Evolutionary conservation across 2,113 vertebrate genomes (phyloP).

Genomic region (Mirounga angustirostris): DNA sequence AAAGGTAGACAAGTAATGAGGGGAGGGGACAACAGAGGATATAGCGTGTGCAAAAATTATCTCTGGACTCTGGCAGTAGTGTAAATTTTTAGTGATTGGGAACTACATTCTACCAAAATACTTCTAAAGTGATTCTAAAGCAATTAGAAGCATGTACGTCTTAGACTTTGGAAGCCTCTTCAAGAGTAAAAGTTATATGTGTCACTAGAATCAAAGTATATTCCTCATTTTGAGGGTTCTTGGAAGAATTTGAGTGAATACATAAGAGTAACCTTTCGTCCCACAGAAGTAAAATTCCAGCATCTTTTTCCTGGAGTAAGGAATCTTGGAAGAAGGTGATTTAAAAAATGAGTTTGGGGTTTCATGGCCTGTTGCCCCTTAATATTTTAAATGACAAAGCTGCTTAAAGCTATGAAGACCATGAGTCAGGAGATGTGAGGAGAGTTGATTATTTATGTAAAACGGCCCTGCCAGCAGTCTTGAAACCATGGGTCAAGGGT

Average conservation of each 20-base stretch:
- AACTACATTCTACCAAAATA: background rate
- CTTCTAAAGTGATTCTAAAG: background rate
- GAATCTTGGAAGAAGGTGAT: background rate
- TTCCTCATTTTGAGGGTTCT: slow-evolving; percentile 4
- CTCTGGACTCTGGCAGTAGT: background rate
- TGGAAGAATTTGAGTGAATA: slow-evolving; percentile 32
- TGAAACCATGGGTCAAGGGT: background rate
- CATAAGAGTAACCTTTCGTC: background rate
- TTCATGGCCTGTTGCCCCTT: background rate
- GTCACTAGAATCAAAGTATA: background rate
- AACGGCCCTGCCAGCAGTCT: background rate
- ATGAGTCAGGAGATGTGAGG: background rate
- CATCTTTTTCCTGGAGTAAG: background rate
- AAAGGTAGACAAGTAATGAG: background rate
- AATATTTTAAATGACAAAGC: slow-evolving; percentile 26
- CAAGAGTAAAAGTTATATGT: background rate
- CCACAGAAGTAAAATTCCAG: background rate
- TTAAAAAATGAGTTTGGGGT: background rate
- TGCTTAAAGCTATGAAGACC: background rate
- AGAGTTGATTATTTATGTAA: background rate
- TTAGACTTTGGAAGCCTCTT: background rate
- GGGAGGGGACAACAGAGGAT: background rate
- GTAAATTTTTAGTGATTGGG: background rate
- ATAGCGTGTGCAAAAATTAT: background rate
- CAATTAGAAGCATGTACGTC: background rate